Evolutionary conservation across 2,797 vertebrate genomes (phyloP), one percentile per base, ranked within the genome.

Genomic region (Lepus oiostolus): DNA sequence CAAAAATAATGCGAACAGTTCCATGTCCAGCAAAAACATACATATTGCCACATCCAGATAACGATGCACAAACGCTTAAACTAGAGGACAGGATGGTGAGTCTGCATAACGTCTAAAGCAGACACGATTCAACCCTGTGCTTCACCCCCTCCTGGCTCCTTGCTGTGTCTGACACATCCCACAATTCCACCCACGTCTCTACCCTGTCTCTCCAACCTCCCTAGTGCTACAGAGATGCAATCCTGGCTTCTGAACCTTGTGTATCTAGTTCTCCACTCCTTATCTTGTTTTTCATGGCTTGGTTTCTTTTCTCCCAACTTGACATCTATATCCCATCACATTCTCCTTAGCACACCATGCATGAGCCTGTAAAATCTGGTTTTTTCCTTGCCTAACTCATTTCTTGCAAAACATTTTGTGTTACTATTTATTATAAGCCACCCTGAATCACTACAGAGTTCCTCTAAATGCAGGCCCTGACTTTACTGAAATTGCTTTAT

Each of bases 21-120:
- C 0, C 13, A 28, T 32, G 26, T 77, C 50, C 17, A 74, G 30
- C 13, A 50, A 84, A 42, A 42, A 21, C 35, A 30, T 76, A 83
- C 35, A 88, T 81, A 81, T 84, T 47, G 30, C 28, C 38, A 42
- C n/a, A 47, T 82, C 63, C 63, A 82, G 79, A 82, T 70, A 86
- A 83, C 13, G 81, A 24, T 30, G 14, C 6, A 67, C 4, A 52
- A 71, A 85, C n/a, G 35, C 65, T 86, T 88, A 22, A 58, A 85
- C 26, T 38, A 91, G 67, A 63, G 26, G 72, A 75, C 52, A 58
- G 58, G 65, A 87, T 71, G 63, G 8, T 42, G n/a, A 93, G 58
- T 81, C 42, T 90, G 32, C 6, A 16, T 30, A 74, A 8, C 77
- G 32, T 90, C 32, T 86, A 52, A 74, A 47, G 11, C 26, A 26